These are phyloP conservation scores for Ctenopoma kingsleyae DNA, from an alignment of 2,797 vertebrate species.

Conservation along the genomic window DNA sequence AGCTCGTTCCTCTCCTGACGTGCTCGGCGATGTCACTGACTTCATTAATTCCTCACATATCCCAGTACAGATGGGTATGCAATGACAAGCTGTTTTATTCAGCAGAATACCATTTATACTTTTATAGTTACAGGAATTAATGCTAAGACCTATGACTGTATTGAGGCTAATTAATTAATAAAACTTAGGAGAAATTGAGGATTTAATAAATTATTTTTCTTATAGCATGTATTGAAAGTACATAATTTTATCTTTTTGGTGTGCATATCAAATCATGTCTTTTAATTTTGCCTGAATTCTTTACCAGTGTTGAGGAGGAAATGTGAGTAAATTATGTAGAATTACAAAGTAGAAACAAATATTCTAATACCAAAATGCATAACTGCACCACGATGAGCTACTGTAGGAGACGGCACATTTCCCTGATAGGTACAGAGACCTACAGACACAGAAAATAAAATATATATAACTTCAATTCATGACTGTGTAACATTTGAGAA, in stretches of 20 bases:
- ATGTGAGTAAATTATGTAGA: too few relatives aligned
- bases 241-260: neutral
- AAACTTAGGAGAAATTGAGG: neutral
- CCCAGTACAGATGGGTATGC: slow-evolving; percentile 1
- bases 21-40: slow-evolving; percentile 2
- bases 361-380: too few relatives aligned
- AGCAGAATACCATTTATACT: neutral
- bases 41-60: slow-evolving; percentile 29
- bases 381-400: too few relatives aligned
- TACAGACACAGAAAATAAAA: neutral
- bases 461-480: neutral
- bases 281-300: neutral
- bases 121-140: neutral
- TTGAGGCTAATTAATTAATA: slow-evolving; percentile 11
- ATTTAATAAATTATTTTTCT: neutral
- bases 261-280: neutral
- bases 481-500: neutral
- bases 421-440: neutral
- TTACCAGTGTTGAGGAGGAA: neutral
- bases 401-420: neutral
- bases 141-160: neutral
- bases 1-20: slow-evolving; percentile 27
- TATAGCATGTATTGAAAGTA: neutral
- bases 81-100: neutral
- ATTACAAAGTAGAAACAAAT: too few relatives aligned